These are phyloP conservation scores for Pangasius djambal DNA, from an alignment of 2,797 vertebrate species.

Conservation along the genomic window DNA sequence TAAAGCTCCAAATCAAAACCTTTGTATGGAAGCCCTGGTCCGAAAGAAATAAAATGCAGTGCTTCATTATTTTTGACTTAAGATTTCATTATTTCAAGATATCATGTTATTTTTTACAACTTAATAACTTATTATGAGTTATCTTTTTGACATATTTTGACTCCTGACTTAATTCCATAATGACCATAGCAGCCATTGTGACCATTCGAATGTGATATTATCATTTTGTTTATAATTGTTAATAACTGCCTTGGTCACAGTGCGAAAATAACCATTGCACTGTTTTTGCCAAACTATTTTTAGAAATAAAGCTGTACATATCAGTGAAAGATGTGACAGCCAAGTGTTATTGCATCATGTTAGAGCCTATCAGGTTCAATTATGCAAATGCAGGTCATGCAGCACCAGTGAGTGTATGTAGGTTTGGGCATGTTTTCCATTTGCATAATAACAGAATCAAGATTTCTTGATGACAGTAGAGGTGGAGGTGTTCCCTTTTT, in stretches of 20 bases:
- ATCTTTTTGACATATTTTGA: background rate
- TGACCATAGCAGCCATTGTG: background rate
- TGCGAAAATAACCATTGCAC: too few relatives aligned
- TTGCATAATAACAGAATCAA: conserved; percentile 20
- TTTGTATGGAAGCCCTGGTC: background rate
- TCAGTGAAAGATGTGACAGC: background rate
- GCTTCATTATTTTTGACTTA: background rate
- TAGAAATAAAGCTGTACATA: background rate
- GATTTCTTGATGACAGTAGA: background rate
- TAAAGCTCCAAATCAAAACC: background rate
- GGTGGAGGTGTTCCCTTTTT: background rate
- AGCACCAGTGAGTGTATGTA: background rate
- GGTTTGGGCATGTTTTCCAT: background rate
- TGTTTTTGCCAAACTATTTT: background rate
- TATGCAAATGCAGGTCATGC: background rate
- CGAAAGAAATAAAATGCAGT: background rate
- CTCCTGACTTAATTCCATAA: background rate
- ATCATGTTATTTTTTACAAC: background rate
- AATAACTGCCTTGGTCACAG: background rate
- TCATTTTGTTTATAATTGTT: background rate
- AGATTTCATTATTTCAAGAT: background rate
- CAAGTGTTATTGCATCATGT: background rate
- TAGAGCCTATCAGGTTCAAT: background rate
- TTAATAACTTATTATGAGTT: background rate
- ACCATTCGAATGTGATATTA: background rate